A percentile compares a stretch with the other conserved stretches of the same genome.
phyloP scores from a whole-genome alignment of 30 jellyfish, hydroid and myxozoan species.

The Catostylus mosaicus region DNA sequence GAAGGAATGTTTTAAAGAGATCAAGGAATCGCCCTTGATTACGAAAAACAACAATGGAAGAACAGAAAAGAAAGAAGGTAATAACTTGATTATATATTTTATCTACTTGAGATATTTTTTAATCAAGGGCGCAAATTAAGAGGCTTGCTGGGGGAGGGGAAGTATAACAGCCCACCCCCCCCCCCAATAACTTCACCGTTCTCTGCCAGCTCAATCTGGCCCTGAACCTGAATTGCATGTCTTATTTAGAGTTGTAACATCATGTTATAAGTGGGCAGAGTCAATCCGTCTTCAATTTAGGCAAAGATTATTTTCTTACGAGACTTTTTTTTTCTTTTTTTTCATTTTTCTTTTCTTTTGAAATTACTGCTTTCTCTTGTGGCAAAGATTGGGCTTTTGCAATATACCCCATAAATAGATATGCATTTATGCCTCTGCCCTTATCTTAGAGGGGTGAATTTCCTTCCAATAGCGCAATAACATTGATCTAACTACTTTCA shows the following conservation, averaged over 20 bases:
- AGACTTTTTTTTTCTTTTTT: not conserved
- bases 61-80: constrained; percentile 3
- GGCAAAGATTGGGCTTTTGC: not conserved
- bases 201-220: not conserved
- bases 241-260: not conserved
- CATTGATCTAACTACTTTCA: not conserved
- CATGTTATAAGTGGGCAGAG: too few relatives aligned
- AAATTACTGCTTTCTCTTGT: not conserved
- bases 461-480: not conserved
- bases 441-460: not conserved
- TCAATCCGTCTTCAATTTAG: too few relatives aligned
- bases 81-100: not conserved
- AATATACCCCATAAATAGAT: too few relatives aligned
- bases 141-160: not conserved
- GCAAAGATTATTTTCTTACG: too few relatives aligned
- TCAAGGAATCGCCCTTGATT: not conserved
- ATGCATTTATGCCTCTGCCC: not conserved
- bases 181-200: too few relatives aligned
- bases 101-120: not conserved
- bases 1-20: not conserved
- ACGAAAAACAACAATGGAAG: not conserved
- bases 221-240: not conserved
- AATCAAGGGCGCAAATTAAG: not conserved
- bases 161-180: too few relatives aligned
- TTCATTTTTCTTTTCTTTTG: not conserved